Evolutionary conservation across 1,140 invertebrate species (phyloP), one percentile per base, ranked within the genome.

Genomic region (Proctacanthus coquilletti): DNA sequence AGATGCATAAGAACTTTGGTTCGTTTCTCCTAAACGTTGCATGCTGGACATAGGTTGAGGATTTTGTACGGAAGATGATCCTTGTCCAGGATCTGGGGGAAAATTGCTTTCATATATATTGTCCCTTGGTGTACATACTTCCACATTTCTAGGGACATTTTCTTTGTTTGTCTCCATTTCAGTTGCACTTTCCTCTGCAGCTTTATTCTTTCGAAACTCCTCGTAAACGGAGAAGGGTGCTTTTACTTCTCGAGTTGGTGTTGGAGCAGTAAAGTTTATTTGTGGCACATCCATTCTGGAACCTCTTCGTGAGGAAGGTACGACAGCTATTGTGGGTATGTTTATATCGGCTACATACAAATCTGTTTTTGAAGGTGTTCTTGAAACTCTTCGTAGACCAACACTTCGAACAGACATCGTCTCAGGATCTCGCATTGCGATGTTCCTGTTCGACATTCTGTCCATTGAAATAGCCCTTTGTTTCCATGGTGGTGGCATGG

Each of bases 281-380:
- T 55, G 48, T 0, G 54, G 55, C n/a, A 35, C 10, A n/a, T 35
- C 34, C 3, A 20, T 35, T 19, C 21, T 20, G 6, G 15, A 19
- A 21, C 34, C 11, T 21, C 30, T 9, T 13, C 30, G 5, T 10
- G 30, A 32, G 6, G 6, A 54, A 57, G 3, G 54, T 49, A 18
- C 54, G 47, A 2, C 54, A 52, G 42, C 54, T 57, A 30, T 25
- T 3, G 17, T 21, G 15, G 54, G 51, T 43, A 58, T 58, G 18
- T 56, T 56, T 6, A 58, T 56, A 18, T 58, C 55, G 0, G 55
- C 55, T 27, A 56, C 57, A 35, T 46, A 56, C 1, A 58, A 37
- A 29, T 58, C 55, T 10, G 44, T 39, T 38, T 57, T 52, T 11
- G 55, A 58, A 34, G 55, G 50, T 0, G 44, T 49, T 2, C 47